Percentiles rank a stretch among this genome's conserved stretches.
phyloP scores from a whole-genome alignment of 2,888 invertebrate genomes.

The Myopa testacea region DNA sequence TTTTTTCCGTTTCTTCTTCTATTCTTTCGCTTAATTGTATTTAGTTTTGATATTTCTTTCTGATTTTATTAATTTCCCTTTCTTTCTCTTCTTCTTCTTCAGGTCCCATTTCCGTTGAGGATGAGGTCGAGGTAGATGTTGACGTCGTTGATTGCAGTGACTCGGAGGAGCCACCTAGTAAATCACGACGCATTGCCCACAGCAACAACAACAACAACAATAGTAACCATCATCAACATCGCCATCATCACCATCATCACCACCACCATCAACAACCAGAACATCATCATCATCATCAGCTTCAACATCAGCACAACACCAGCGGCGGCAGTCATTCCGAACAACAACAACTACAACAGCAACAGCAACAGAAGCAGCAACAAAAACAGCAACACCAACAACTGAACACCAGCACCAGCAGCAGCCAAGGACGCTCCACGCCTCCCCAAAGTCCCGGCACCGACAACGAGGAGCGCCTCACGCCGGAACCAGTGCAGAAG shows the following conservation, averaged over 20 bases:
- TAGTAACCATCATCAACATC: conserved; percentile 39
- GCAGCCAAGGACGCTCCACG: conserved; percentile 65
- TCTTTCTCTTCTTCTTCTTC: conserved; percentile 50
- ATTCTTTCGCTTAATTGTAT: too few relatives aligned
- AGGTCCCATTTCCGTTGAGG: conserved; percentile 71
- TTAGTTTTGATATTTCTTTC: too few relatives aligned
- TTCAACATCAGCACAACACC: conserved; percentile 47
- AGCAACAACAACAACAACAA: conserved; percentile 46
- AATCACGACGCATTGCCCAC: conserved; percentile 60
- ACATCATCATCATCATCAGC: conserved; percentile 64
- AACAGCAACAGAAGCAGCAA: conserved; percentile 47
- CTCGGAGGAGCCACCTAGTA: conserved; percentile 70
- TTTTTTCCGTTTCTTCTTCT: too few relatives aligned
- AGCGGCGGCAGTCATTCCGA: conserved; percentile 39
- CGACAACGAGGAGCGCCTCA: conserved; percentile 66
- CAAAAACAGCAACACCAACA: conserved; percentile 51
- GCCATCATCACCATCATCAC: conserved; percentile 64
- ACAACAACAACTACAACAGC: conserved; percentile 45
- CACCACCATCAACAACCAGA: conserved; percentile 63
- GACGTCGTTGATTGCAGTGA: conserved; percentile 79
- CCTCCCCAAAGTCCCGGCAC: conserved; percentile 67
- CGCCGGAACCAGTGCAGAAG: conserved; percentile 67
- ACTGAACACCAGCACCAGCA: conserved; percentile 60
- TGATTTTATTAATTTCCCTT: neutral
- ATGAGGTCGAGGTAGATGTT: conserved; percentile 73